These are phyloP conservation scores for Neodon shergylaensis DNA, from an alignment of 2,113 vertebrate genomes.

Conservation along the genomic window DNA sequence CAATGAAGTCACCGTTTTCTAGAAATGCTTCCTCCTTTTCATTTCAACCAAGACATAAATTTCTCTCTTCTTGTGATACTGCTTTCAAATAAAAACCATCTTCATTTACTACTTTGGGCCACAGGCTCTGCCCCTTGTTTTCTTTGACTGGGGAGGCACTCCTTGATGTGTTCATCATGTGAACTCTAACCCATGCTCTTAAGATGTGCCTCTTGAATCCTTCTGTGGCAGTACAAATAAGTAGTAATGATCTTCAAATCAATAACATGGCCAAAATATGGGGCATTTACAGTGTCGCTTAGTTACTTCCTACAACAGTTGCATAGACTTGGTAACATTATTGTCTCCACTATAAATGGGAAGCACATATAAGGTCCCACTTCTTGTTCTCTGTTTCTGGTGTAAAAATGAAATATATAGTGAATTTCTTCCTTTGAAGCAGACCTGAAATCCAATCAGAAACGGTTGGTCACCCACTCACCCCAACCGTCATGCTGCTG, in stretches of 20 bases:
- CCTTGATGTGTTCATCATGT: not conserved
- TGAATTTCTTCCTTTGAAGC: not conserved
- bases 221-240: not conserved
- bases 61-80: not conserved
- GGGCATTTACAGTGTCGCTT: not conserved
- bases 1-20: not conserved
- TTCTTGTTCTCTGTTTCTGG: not conserved
- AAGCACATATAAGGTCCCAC: not conserved
- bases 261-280: constrained; percentile 1
- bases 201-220: not conserved
- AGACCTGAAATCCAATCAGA: not conserved
- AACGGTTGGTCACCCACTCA: not conserved
- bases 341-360: not conserved
- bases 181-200: not conserved
- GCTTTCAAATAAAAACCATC: not conserved
- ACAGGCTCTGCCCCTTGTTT: not conserved
- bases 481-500: too few species aligned
- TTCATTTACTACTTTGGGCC: not conserved
- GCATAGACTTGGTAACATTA: not conserved
- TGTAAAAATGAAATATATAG: not conserved
- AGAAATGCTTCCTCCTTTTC: constrained; percentile 12
- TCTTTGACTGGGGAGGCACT: not conserved
- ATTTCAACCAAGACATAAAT: not conserved
- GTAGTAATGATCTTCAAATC: constrained; percentile 35
- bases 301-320: not conserved